Base-by-base conservation (phyloP, 2,797 vertebrate species). In the Etheostoma perlongum region DNA sequence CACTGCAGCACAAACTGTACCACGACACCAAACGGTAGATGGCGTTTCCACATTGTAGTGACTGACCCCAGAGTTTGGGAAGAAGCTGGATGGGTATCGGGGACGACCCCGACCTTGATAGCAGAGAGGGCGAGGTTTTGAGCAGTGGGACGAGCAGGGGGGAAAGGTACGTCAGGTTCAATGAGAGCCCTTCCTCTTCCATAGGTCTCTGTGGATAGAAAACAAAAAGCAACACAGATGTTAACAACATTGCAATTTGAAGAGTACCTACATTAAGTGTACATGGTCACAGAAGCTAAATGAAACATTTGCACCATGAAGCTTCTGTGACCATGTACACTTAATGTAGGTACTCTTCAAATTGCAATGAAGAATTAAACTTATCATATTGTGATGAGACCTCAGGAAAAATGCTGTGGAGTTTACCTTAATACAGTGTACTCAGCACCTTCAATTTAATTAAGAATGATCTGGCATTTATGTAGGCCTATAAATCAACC, bases 1-100 rank as follows among this genome's bases (percentile, higher is more conserved):
- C 74, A n/a, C 30, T 40, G 81, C 94, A 95, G 82, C 94, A 95
- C 30, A 55, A 7, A 12, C 12, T 21, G 79, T 72, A 93, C 93
- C 90, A 93, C 0, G 75, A 84, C 89, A 95, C 94, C 51, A 95
- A 19, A 0, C 85, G 81, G 85, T 94, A 94, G 54, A 94, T 69
- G 74, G 93, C 84, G 0, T 74, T 69, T 58, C 90, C 94, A 30
- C 85, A 74, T 2, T 90, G 6, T 83, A 88, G 65, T 91, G 86
- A 60, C 90, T 88, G 14, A 3, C 19, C n/a, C 91, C 63, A 0
- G 83, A 84, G 0, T 4, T 1, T 0, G 91, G 88, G 65, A 94
- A 93, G 84, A 78, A 85, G 75, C 71, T 76, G 9, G 40, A 1
- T 0, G 58, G 78, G 72, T 93, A 95, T 55, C 91, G 86, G 48